Conservation (phyloP, 35 echinoderm and acorn worm genomes). For the Chiridota heheva region DNA sequence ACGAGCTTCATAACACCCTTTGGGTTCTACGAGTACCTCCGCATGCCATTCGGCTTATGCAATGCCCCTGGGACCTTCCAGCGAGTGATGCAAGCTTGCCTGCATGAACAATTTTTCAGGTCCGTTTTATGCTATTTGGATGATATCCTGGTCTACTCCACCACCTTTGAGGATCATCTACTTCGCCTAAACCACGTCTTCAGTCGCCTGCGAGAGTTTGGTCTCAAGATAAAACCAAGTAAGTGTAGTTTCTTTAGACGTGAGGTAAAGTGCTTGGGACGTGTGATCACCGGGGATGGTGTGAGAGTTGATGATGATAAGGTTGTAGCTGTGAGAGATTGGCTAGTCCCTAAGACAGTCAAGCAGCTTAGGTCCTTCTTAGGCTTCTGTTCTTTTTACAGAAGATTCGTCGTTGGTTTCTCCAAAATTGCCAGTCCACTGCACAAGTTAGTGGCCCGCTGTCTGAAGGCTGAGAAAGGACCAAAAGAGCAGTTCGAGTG, state of each 20-base stretch:
- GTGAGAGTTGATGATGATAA: constrained; percentile 38
- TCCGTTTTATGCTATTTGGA: constrained; percentile 53
- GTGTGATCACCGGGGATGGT: constrained; percentile 38
- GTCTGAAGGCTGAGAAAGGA: too few species aligned
- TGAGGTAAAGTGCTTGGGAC: constrained; percentile 40
- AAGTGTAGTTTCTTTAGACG: constrained; percentile 42
- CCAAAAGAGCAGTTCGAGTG: not conserved
- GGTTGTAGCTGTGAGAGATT: not conserved
- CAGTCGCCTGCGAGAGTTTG: constrained; percentile 31
- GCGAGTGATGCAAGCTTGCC: constrained; percentile 49
- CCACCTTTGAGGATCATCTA: constrained; percentile 34
- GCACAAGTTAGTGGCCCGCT: constrained; percentile 27
- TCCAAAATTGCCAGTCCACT: constrained; percentile 37
- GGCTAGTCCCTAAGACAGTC: constrained; percentile 22
- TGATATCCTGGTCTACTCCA: constrained; percentile 35
- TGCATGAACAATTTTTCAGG: constrained; percentile 7
- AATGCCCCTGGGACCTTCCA: constrained; percentile 55
- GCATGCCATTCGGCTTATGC: constrained; percentile 52
- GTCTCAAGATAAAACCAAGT: constrained; percentile 46
- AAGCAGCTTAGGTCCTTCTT: constrained; percentile 43
- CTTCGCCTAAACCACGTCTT: constrained; percentile 35
- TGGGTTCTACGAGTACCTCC: constrained; percentile 47
- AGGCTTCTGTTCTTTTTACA: constrained; percentile 46
- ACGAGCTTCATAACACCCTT: constrained; percentile 46
- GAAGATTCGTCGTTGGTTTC: constrained; percentile 37